A percentile compares a stretch with the other conserved stretches of the same genome.
phyloP scores from a whole-genome alignment of 30 jellyfish, hydroid and myxozoan species.

The Aurelia sp. region DNA sequence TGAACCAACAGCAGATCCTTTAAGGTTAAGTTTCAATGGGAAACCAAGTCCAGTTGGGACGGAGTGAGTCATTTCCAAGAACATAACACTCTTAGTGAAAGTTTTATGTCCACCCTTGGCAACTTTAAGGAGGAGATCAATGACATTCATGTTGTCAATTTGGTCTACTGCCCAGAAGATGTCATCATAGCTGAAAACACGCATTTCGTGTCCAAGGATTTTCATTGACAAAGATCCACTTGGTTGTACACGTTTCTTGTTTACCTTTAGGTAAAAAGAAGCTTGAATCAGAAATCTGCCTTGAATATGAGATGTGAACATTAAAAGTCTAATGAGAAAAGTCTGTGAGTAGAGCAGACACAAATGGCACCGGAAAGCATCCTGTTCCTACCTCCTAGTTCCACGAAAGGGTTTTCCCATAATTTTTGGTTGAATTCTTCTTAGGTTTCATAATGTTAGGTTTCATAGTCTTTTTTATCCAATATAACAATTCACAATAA shows the following conservation, averaged over 20 bases:
- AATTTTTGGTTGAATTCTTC: too few species aligned
- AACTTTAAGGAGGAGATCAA: conserved; percentile 83
- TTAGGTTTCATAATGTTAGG: too few species aligned
- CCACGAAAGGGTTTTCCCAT: too few species aligned
- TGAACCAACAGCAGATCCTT: conserved; percentile 96
- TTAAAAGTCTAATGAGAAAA: too few species aligned
- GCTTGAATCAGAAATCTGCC: too few species aligned
- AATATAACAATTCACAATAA: too few species aligned
- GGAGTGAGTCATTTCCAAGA: conserved; percentile 97
- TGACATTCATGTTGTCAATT: conserved; percentile 98
- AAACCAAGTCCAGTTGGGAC: conserved; percentile 99
- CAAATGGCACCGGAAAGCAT: too few species aligned
- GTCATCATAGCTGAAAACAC: conserved; percentile 94
- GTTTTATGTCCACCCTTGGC: conserved; percentile 99
- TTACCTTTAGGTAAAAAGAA: conserved; percentile 53
- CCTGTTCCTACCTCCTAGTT: too few species aligned
- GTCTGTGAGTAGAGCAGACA: too few species aligned
- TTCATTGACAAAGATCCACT: conserved; percentile 89
- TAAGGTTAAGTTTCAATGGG: conserved; percentile 90
- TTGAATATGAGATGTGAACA: too few species aligned
- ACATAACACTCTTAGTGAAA: conserved; percentile 95
- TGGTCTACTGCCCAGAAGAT: conserved; percentile 91
- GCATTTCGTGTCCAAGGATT: conserved; percentile 94
- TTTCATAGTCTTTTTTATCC: too few species aligned
- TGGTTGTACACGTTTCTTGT: conserved; percentile 85